These are phyloP conservation scores for Corythornis vintsioides DNA, from an alignment of 2,113 vertebrate species.

Conservation along the genomic window DNA sequence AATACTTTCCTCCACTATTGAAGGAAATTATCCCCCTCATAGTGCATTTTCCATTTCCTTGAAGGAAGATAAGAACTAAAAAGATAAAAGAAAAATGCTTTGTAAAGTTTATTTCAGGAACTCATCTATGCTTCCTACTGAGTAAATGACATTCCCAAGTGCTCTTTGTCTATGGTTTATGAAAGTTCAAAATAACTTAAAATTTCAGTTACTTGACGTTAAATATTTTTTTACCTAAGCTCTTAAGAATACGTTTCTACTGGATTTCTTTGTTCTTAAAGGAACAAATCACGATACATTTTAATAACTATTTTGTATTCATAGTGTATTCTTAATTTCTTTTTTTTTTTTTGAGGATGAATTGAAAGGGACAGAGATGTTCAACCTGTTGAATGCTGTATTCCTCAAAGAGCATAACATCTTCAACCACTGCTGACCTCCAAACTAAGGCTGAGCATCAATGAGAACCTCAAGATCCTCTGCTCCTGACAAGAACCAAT, in stretches of 20 bases:
- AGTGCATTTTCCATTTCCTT: not conserved
- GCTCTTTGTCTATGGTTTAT: not conserved
- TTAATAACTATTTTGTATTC: not conserved
- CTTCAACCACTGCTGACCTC: not conserved
- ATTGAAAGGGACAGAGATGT: not conserved
- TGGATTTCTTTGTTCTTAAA: not conserved
- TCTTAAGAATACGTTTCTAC: not conserved
- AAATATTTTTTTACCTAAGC: not conserved
- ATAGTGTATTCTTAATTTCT: not conserved
- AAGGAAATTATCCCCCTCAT: not conserved
- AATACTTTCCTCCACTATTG: not conserved
- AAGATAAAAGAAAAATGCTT: not conserved
- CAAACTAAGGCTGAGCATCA: not conserved
- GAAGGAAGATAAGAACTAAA: not conserved
- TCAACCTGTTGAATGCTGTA: not conserved
- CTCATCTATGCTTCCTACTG: not conserved
- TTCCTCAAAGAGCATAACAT: not conserved
- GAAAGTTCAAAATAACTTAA: not conserved
- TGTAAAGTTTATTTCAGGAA: not conserved
- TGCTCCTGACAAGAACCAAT: not conserved
- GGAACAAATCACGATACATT: not conserved
- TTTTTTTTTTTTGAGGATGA: not conserved
- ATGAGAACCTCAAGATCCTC: not conserved
- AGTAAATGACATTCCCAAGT: not conserved
- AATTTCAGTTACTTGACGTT: not conserved